Percentiles rank a stretch among this genome's conserved stretches.
Conservation (phyloP, 2,888 invertebrate species). For the Stenolophus ochropezus region DNA sequence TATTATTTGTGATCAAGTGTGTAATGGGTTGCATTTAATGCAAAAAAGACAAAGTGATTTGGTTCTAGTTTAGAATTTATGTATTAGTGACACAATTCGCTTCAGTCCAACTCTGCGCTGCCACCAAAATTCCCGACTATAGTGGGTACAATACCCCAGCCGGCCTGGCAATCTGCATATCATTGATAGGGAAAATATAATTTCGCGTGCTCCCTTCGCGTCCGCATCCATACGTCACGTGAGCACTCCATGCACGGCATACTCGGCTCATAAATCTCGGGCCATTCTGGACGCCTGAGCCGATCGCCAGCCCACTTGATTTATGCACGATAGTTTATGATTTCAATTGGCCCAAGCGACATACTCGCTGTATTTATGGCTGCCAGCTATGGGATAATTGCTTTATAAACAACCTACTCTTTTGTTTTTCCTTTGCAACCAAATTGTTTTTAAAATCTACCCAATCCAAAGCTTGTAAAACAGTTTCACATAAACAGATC, state of each 20-base stretch:
- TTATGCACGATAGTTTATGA: constrained; percentile 53
- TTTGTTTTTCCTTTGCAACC: constrained; percentile 16
- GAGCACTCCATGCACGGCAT: constrained; percentile 25
- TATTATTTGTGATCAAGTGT: too few species aligned
- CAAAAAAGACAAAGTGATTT: too few species aligned
- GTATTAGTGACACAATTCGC: too few species aligned
- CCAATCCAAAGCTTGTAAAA: too few species aligned
- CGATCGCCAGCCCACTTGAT: constrained; percentile 27
- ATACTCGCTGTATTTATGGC: constrained; percentile 41
- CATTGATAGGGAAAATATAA: constrained; percentile 48
- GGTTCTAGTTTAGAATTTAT: too few species aligned
- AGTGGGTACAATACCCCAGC: neutral
- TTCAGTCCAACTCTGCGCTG: neutral
- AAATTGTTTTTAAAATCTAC: constrained; percentile 38
- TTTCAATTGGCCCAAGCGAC: constrained; percentile 45
- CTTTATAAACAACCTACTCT: constrained; percentile 41
- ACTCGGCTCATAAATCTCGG: constrained; percentile 43
- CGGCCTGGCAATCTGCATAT: constrained; percentile 29
- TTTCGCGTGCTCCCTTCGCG: constrained; percentile 43
- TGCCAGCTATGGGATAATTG: constrained; percentile 33
- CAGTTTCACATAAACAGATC: too few species aligned
- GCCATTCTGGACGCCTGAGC: constrained; percentile 10
- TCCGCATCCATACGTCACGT: constrained; percentile 22
- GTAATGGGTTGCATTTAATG: too few species aligned
- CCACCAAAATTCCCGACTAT: constrained; percentile 6